Percentiles rank a stretch among this genome's conserved stretches.
phyloP scores from a whole-genome alignment of 2,113 vertebrate species.

The Gulo gulo region DNA sequence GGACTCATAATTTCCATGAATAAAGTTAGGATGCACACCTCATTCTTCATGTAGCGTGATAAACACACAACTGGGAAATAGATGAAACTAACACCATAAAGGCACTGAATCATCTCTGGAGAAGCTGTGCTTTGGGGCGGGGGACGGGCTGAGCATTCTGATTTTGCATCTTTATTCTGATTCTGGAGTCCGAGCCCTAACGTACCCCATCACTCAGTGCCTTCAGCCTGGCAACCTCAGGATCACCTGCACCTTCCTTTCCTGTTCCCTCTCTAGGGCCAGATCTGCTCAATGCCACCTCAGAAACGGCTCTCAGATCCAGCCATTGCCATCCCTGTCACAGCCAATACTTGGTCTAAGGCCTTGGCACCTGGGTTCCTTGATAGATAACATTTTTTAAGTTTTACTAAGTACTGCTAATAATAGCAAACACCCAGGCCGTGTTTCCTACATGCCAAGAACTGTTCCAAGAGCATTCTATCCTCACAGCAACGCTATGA shows the following conservation, averaged over 20 bases:
- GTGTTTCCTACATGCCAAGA: background rate
- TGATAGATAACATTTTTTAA: background rate
- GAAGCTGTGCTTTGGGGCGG: background rate
- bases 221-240: background rate
- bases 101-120: background rate
- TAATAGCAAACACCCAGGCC: background rate
- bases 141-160: background rate
- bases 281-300: background rate
- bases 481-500: background rate
- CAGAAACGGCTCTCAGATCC: background rate
- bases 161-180: background rate
- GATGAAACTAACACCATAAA: background rate
- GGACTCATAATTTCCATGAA: conserved; percentile 13
- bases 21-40: background rate
- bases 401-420: background rate
- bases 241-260: background rate
- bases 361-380: background rate
- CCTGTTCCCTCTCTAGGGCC: background rate
- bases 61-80: conserved; percentile 38
- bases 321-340: background rate
- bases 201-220: no score
- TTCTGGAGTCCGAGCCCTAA: background rate
- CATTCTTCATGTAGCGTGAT: background rate
- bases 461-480: background rate
- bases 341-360: background rate